Evolutionary conservation across 2,113 vertebrate genomes (phyloP), one percentile per base, ranked within the genome.

Genomic region (Thomomys bottae): DNA sequence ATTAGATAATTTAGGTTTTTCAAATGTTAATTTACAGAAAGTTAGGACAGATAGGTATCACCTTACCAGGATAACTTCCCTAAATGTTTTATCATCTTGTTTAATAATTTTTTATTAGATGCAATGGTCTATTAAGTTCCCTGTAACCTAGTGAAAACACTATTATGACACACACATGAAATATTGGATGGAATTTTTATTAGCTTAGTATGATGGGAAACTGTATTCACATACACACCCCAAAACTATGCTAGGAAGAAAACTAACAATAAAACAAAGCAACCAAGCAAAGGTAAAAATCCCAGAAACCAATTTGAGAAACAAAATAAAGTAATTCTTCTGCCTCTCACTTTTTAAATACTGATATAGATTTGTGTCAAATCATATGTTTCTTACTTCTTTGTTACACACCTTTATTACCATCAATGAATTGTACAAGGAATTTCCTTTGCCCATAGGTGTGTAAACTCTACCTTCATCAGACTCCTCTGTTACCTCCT

Each of bases 1-100:
- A 96, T 95, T 94, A 94, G 85, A 90, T 95, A 95, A 96, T 93
- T 88, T 93, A 63, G 84, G 84, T 8, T 83, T 96, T 96, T 90
- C 92, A 96, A 8, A 8, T 68, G 94, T 57, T 7, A 91, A 57
- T 86, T 95, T 92, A 91, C 6, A 96, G 86, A 95, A 72, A n/a
- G 57, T 94, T 85, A 68, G 84, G 54, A 63, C 42, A 94, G 93
- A 96, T 89, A 42, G 45, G 88, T 0, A 34, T 90, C 83, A 73
- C 8, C 26, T 57, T 4, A 70, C 66, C 18, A 72, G 12, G 45
- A 36, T 70, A 85, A 32, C 9, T 92, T 12, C 28, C 76, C 89
- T 84, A 0, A 1, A 72, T 85, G 80, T 38, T 76, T 2, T 12
- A 72, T 67, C 15, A 72, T 40, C 18, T 63, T 93, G n/a, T 96